Conservation (phyloP, 1,140 invertebrate genomes). For the Kradibia gibbosae region DNA sequence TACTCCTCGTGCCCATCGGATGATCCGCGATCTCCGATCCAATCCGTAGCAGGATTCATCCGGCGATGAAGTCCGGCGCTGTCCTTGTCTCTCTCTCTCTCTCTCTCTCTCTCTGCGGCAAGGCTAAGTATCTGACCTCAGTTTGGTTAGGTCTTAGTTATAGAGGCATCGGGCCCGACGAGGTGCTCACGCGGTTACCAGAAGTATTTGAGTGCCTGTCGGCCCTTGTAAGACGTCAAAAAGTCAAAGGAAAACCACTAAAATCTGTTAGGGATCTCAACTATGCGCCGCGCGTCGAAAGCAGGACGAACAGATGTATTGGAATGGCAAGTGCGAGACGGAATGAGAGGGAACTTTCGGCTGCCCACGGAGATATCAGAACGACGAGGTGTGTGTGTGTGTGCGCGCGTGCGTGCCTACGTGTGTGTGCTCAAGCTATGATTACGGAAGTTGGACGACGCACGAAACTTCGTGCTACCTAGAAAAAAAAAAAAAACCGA, state of each 20-base stretch:
- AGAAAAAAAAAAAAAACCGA: not conserved
- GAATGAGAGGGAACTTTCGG: conserved; percentile 51
- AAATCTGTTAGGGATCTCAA: conserved; percentile 74
- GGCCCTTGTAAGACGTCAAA: conserved; percentile 72
- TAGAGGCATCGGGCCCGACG: conserved; percentile 58
- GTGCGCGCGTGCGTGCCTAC: conserved; percentile 31
- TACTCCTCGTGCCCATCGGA: not conserved
- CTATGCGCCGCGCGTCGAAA: conserved; percentile 60
- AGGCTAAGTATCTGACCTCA: not conserved
- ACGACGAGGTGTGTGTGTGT: conserved; percentile 48
- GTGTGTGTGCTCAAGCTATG: too few relatives aligned
- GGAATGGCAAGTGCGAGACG: not conserved
- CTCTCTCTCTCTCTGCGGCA: too few relatives aligned
- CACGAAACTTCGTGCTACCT: not conserved
- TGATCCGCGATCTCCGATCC: not conserved
- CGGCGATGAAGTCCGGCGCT: not conserved
- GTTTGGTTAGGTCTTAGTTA: conserved; percentile 70
- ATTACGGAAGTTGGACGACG: not conserved
- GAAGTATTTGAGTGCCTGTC: conserved; percentile 72
- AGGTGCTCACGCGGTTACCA: conserved; percentile 65
- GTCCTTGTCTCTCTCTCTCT: conserved; percentile 1
- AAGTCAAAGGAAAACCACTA: conserved; percentile 73
- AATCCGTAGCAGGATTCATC: not conserved
- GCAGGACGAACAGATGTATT: conserved; percentile 33
- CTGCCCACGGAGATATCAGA: conserved; percentile 55